phyloP scores from a whole-genome alignment of 2,797 vertebrate species.

The Anniella stebbinsi region DNA sequence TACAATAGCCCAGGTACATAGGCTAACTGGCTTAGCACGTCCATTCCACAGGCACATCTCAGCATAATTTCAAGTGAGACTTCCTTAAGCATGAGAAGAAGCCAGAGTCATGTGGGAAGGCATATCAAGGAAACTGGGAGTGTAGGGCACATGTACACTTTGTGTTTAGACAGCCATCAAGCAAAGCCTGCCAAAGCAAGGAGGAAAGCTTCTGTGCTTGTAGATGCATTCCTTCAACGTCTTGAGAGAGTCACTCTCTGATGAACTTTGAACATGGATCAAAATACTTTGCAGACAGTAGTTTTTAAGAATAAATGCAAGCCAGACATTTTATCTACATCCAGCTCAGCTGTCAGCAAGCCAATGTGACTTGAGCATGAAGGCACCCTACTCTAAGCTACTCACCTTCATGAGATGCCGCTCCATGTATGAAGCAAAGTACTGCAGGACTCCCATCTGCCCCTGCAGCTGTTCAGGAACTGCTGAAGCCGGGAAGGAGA shows the following conservation, averaged over 20 bases:
- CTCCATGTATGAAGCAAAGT: slow-evolving; percentile 97
- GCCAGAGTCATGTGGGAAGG: not conserved
- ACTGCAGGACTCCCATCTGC: slow-evolving; percentile 91
- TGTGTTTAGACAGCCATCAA: not conserved
- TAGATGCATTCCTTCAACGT: not conserved
- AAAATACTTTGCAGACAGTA: not conserved
- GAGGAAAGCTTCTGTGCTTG: not conserved
- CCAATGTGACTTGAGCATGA: not conserved
- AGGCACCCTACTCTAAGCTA: not conserved
- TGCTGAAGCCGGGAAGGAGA: slow-evolving; percentile 85
- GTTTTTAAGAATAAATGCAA: not conserved
- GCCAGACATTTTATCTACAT: not conserved
- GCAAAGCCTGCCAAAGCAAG: not conserved
- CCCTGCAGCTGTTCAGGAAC: slow-evolving; percentile 91
- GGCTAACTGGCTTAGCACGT: not conserved
- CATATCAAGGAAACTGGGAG: not conserved
- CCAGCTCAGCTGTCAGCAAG: not conserved
- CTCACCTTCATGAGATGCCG: slow-evolving; percentile 97
- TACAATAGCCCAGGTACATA: not conserved
- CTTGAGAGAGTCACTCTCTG: not conserved
- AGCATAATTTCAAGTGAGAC: not conserved
- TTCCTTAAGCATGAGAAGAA: not conserved
- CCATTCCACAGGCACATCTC: not conserved
- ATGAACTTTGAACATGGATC: not conserved
- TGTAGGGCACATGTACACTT: not conserved